phyloP scores from a whole-genome alignment of 2,113 vertebrate genomes.

The Psilopogon haemacephalus region DNA sequence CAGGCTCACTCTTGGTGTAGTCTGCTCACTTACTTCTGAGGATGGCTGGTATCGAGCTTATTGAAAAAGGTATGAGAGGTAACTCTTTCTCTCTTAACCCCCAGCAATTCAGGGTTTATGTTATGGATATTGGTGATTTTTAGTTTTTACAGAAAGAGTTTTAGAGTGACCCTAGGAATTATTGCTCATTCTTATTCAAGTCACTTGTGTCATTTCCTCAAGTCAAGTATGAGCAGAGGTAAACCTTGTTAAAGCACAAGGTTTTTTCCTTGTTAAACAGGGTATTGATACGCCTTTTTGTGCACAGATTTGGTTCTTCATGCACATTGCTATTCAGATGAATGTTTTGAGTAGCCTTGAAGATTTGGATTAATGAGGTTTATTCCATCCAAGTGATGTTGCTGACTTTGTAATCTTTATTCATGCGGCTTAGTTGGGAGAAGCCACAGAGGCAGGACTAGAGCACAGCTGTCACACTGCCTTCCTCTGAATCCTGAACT shows the following conservation, averaged over 20 bases:
- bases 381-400: not conserved
- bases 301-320: not conserved
- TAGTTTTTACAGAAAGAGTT: not conserved
- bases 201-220: not conserved
- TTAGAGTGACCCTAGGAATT: not conserved
- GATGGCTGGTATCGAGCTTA: not conserved
- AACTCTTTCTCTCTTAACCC: not conserved
- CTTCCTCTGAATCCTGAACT: fast-evolving
- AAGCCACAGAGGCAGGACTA: not conserved
- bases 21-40: not conserved
- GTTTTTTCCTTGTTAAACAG: not conserved
- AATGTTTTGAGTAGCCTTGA: constrained; percentile 14
- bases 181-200: not conserved
- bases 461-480: not conserved
- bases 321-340: not conserved
- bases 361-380: constrained; percentile 45
- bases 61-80: not conserved
- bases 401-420: constrained; percentile 31
- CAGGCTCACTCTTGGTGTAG: not conserved
- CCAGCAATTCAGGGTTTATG: not conserved
- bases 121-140: not conserved
- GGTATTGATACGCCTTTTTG: not conserved
- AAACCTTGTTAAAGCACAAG: not conserved
- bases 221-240: not conserved
- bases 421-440: not conserved